These are phyloP conservation scores for Ips nitidus DNA, from an alignment of 1,140 invertebrate species.

Conservation along the genomic window DNA sequence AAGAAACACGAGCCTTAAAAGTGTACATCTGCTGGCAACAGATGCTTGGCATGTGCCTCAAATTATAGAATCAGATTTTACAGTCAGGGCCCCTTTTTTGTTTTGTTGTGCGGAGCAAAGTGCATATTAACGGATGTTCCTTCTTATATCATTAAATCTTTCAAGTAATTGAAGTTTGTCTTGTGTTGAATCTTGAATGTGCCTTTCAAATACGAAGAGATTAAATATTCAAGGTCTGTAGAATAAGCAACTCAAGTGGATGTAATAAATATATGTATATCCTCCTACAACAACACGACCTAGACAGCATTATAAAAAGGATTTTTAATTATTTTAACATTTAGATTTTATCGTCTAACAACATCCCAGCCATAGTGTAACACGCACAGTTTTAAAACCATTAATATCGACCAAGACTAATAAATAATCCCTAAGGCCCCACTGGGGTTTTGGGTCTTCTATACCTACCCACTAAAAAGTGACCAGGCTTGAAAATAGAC, in stretches of 20 bases:
- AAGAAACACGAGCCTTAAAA: background rate
- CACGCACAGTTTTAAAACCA: background rate
- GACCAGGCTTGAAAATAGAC: constrained; percentile 15
- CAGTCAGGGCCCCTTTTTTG: background rate
- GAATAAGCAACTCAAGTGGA: background rate
- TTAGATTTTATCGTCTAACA: constrained; percentile 18
- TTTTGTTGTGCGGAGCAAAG: background rate
- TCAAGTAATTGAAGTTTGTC: constrained; percentile 1
- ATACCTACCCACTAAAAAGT: constrained; percentile 21
- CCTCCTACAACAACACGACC: constrained; percentile 13
- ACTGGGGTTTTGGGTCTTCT: constrained; percentile 3
- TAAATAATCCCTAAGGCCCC: constrained; percentile 14
- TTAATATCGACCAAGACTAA: background rate
- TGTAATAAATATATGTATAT: constrained; percentile 4
- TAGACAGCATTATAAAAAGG: background rate
- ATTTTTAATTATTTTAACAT: constrained; percentile 20
- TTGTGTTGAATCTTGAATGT: background rate
- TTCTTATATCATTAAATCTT: constrained; percentile 2
- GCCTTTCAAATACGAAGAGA: background rate
- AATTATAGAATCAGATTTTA: constrained; percentile 22
- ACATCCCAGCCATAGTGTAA: constrained; percentile 6
- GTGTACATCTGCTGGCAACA: constrained; percentile 19
- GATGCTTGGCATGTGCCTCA: constrained; percentile 34
- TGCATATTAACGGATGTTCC: constrained; percentile 20
- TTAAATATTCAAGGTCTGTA: constrained; percentile 1